Evolutionary conservation across 23 tunicate genomes (phyloP).

Genomic region (Ascidia mentula): DNA sequence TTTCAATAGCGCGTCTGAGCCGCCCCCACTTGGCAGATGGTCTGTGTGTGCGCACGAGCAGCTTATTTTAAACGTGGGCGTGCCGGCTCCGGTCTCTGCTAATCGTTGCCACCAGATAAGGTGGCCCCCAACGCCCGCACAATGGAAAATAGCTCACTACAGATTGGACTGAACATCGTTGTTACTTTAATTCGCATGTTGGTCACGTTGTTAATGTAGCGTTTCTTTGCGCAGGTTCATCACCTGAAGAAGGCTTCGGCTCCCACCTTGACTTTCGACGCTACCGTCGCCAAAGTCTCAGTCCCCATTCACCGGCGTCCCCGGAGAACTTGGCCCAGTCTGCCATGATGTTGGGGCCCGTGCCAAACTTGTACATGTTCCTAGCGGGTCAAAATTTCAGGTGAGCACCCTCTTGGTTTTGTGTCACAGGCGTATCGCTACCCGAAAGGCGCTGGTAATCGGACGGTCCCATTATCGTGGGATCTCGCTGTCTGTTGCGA

Average conservation of each 20-base stretch:
- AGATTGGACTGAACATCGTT: too few relatives aligned
- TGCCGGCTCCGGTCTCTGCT: constrained; percentile 12
- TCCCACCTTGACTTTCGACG: neutral
- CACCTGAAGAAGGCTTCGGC: neutral
- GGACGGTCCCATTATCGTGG: neutral
- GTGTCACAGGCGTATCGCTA: too few relatives aligned
- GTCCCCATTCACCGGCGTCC: neutral
- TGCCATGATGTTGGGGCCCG: neutral
- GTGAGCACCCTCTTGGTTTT: neutral
- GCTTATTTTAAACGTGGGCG: constrained; percentile 9
- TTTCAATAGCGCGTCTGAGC: neutral
- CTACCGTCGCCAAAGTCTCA: neutral
- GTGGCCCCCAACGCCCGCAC: neutral
- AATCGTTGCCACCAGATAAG: neutral
- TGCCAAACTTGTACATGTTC: neutral
- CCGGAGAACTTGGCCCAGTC: neutral
- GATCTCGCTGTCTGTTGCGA: constrained; percentile 6
- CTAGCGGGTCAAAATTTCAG: neutral
- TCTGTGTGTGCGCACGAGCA: neutral
- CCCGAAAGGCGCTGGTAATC: neutral
- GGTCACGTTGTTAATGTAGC: too few relatives aligned
- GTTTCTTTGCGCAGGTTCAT: neutral
- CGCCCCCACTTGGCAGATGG: neutral
- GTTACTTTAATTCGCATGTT: too few relatives aligned
- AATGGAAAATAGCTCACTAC: neutral